Evolutionary conservation across 2,113 vertebrate genomes (phyloP).

Genomic region (Osmerus mordax): DNA sequence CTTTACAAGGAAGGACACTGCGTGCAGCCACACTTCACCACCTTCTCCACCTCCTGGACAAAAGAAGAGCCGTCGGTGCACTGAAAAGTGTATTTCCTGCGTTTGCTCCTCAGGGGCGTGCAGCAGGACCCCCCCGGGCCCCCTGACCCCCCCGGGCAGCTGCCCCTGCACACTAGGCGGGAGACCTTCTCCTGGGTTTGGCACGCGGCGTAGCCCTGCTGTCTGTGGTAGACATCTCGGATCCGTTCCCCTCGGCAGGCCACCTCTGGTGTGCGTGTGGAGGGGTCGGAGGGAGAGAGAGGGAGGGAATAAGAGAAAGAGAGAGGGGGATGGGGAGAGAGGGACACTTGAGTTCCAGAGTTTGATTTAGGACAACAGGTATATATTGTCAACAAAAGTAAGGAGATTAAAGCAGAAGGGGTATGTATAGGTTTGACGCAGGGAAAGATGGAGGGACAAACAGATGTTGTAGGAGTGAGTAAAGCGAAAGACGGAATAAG

Average conservation of each 20-base stretch:
- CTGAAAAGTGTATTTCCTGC: conserved; percentile 96
- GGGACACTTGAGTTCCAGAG: too few relatives aligned
- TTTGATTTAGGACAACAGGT: too few relatives aligned
- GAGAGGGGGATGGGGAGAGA: background rate
- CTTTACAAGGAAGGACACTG: conserved; percentile 84
- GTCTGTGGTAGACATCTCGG: conserved; percentile 96
- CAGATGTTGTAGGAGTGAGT: too few relatives aligned
- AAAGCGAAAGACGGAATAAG: conserved; percentile 1
- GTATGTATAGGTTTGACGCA: background rate
- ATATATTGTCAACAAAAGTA: too few relatives aligned
- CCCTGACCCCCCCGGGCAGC: conserved; percentile 73
- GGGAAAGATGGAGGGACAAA: too few relatives aligned
- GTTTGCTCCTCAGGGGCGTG: conserved; percentile 89
- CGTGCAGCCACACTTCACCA: conserved; percentile 94
- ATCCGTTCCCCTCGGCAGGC: conserved; percentile 96
- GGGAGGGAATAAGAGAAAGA: background rate
- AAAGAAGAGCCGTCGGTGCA: conserved; percentile 97
- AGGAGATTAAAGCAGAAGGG: background rate
- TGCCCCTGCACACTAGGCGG: conserved; percentile 89
- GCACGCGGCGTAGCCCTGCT: conserved; percentile 98
- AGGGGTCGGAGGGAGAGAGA: background rate
- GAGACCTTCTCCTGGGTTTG: conserved; percentile 98
- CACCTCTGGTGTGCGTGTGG: conserved; percentile 76
- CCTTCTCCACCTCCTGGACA: conserved; percentile 95
- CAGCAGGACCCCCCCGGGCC: conserved; percentile 83